A percentile compares a stretch with the other conserved stretches of the same genome.
phyloP scores from a whole-genome alignment of 2,888 invertebrate species.

The Lomographa bimaculata region DNA sequence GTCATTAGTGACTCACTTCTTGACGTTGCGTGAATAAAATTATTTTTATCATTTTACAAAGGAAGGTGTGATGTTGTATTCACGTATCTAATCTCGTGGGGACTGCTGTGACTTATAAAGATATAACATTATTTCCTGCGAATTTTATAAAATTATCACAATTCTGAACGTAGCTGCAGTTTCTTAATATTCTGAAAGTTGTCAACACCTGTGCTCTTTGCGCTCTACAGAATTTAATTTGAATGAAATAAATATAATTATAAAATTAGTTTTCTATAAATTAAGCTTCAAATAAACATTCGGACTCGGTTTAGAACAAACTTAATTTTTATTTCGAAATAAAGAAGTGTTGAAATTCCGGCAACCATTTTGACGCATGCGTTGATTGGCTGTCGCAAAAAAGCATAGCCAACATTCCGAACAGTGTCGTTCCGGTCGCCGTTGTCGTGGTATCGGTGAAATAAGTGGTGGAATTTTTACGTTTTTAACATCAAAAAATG shows the following conservation, averaged over 20 bases:
- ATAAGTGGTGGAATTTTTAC: conserved; percentile 80
- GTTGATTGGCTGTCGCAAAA: conserved; percentile 72
- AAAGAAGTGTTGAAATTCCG: conserved; percentile 57
- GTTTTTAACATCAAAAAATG: conserved; percentile 82
- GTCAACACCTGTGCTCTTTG: conserved; percentile 11
- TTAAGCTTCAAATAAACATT: background rate
- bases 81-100: conserved; percentile 52
- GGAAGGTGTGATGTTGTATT: conserved; percentile 44
- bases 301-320: background rate
- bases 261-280: too few relatives aligned
- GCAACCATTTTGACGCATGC: conserved; percentile 76
- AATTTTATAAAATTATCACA: conserved; percentile 32
- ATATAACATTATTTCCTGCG: conserved; percentile 31
- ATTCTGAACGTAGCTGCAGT: conserved; percentile 45
- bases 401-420: conserved; percentile 74
- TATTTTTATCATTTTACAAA: conserved; percentile 50
- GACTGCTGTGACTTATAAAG: conserved; percentile 43
- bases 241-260: too few relatives aligned
- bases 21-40: conserved; percentile 47
- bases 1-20: conserved; percentile 72
- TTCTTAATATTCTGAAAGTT: conserved; percentile 39
- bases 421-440: conserved; percentile 82
- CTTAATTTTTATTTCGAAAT: background rate
- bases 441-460: conserved; percentile 80
- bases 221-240: background rate